Evolutionary conservation across 2,888 invertebrate genomes (phyloP), one percentile per base, ranked within the genome.

Genomic region (Pantelozetes paolii): DNA sequence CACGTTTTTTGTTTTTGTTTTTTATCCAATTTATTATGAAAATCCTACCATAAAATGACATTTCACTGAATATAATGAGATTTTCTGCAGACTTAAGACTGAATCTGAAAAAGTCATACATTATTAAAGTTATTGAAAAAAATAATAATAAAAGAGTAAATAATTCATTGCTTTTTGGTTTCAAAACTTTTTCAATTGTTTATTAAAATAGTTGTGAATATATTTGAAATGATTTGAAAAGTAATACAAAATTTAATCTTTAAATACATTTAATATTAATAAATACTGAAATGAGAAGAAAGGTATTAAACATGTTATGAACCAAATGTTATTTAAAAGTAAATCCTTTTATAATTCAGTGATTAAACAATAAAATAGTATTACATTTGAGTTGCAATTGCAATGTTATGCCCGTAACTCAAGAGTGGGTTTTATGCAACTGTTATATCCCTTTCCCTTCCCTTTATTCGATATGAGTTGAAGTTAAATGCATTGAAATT

Each of bases 281-380:
- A 30, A 36, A 64, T 36, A 30, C 23, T 64, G 18, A 40, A 23
- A 64, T 40, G 23, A 64, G 11, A 36, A 20, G 64, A 40, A 30
- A 64, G n/a, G 11, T 20, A 40, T 64, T 36, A 64, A 64, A 28
- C n/a, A n/a, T n/a, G n/a, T n/a, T 28, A 9, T 23, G 15, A 30
- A 1, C 5, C 64, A 20, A 40, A 20, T n/a, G n/a, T n/a, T n/a
- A 40, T 36, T 13, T 18, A 40, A 30, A 20, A 20, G 9, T 23
- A 64, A 64, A 64, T 40, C 64, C 64, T 64, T 64, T 64, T 40
- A 64, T 36, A 64, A 64, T 23, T 36, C 18, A 36, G 28, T 64
- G 64, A 64, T 64, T 64, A 32, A 36, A 40, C 36, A 64, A 64
- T 40, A 40, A 36, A 64, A 30, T 23, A 40, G 36, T 40, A 40